Conservation (phyloP, 2,797 vertebrate species). For the Loris lydekkerianus region DNA sequence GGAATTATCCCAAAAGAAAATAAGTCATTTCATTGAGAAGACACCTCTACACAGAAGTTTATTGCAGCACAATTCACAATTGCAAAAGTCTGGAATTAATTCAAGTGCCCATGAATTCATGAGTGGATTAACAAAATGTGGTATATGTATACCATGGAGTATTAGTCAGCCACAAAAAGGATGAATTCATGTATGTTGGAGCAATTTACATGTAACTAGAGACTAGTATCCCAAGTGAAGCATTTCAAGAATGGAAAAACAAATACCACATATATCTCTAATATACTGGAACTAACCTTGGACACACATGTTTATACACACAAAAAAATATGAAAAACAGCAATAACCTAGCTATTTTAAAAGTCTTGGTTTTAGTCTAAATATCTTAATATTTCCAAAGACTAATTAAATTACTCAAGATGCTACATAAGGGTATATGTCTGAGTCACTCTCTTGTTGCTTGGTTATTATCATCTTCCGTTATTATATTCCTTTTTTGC, state of each 20-base stretch:
- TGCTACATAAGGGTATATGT: not conserved
- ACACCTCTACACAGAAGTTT: not conserved
- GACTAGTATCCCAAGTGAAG: not conserved
- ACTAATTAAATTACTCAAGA: constrained; percentile 39
- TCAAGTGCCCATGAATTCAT: not conserved
- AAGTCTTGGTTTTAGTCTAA: not conserved
- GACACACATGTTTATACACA: not conserved
- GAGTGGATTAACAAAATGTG: not conserved
- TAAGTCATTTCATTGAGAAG: not conserved
- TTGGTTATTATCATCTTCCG: not conserved
- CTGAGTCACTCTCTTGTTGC: not conserved
- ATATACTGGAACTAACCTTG: not conserved
- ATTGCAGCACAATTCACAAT: not conserved
- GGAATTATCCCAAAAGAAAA: not conserved
- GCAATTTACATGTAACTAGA: not conserved
- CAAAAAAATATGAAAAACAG: constrained; percentile 4
- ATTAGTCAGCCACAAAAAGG: not conserved
- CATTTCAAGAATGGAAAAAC: not conserved
- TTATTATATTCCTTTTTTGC: not conserved
- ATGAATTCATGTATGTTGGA: not conserved
- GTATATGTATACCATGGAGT: not conserved
- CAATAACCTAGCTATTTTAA: constrained; percentile 16
- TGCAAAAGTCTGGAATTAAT: not conserved
- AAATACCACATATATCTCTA: not conserved
- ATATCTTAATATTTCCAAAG: constrained; percentile 15